Conservation (phyloP, 2,888 invertebrate species). For the Cylloceria caligata region DNA sequence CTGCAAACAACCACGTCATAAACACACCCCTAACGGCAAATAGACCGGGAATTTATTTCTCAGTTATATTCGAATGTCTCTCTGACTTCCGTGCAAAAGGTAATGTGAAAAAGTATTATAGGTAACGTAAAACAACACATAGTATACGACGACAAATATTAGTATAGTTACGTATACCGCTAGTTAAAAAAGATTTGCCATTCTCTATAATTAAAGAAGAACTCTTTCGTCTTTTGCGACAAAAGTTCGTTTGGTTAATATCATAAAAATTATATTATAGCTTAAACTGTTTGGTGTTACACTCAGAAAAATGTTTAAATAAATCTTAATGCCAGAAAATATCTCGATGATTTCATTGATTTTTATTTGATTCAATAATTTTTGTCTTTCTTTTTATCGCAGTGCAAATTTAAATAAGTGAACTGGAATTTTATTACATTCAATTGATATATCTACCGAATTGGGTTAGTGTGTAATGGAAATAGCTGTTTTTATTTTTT, state of each 20-base stretch:
- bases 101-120: slow-evolving; percentile 30
- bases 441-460: not conserved
- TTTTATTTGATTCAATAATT: too few species aligned
- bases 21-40: slow-evolving; percentile 79
- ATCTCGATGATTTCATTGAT: too few species aligned
- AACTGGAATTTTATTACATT: too few species aligned
- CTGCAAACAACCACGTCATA: slow-evolving; percentile 81
- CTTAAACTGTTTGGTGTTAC: too few species aligned
- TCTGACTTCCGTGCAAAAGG: slow-evolving; percentile 20
- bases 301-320: too few species aligned
- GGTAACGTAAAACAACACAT: slow-evolving; percentile 30
- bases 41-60: slow-evolving; percentile 60
- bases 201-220: not conserved
- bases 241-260: too few species aligned
- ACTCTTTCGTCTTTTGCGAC: too few species aligned
- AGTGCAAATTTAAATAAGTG: too few species aligned
- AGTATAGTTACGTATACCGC: not conserved
- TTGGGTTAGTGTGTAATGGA: not conserved
- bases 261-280: too few species aligned
- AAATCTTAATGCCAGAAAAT: too few species aligned
- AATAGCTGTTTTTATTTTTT: not conserved
- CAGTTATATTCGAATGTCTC: slow-evolving; percentile 36
- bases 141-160: not conserved
- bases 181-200: not conserved
- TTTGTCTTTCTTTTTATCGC: too few species aligned